These are phyloP conservation scores for Endomychus coccineus DNA, from an alignment of 2,888 invertebrate species.

Conservation along the genomic window DNA sequence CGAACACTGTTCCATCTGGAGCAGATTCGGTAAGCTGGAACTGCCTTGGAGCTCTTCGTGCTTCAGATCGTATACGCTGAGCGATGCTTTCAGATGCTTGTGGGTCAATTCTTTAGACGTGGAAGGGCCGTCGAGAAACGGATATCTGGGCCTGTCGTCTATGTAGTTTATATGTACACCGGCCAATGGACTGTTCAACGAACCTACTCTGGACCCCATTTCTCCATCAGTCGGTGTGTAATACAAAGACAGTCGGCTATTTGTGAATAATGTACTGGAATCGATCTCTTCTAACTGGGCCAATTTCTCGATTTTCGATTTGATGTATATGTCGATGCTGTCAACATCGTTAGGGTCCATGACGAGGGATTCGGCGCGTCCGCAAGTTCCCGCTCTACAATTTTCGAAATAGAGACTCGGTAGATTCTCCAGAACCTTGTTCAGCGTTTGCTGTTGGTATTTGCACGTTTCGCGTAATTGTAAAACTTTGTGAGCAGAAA, in stretches of 20 bases:
- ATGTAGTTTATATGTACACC: conserved; percentile 64
- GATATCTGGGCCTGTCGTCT: conserved; percentile 38
- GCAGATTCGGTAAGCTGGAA: conserved; percentile 1
- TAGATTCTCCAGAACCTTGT: conserved; percentile 88
- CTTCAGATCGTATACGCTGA: no score
- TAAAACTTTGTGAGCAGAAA: conserved; percentile 86
- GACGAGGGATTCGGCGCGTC: conserved; percentile 65
- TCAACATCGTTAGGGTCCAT: conserved; percentile 60
- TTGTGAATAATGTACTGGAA: conserved; percentile 45
- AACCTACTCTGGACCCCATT: conserved; percentile 43
- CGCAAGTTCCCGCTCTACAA: conserved; percentile 79
- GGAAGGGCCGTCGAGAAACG: conserved; percentile 38
- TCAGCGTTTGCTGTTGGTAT: conserved; percentile 89
- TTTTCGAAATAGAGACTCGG: conserved; percentile 88
- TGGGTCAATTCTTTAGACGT: no score
- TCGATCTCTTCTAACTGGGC: conserved; percentile 45
- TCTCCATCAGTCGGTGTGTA: conserved; percentile 75
- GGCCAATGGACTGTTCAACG: conserved; percentile 45
- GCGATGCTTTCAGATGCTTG: no score
- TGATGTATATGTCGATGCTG: conserved; percentile 60
- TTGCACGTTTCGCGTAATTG: conserved; percentile 88
- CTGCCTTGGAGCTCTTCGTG: neutral
- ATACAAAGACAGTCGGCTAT: conserved; percentile 68
- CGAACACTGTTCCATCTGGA: no score
- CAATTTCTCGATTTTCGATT: conserved; percentile 57